Percentiles rank a stretch among this genome's conserved stretches.
These are phyloP conservation scores for Odontocerum albicorne DNA, from an alignment of 2,888 invertebrate species.

Conservation along the genomic window DNA sequence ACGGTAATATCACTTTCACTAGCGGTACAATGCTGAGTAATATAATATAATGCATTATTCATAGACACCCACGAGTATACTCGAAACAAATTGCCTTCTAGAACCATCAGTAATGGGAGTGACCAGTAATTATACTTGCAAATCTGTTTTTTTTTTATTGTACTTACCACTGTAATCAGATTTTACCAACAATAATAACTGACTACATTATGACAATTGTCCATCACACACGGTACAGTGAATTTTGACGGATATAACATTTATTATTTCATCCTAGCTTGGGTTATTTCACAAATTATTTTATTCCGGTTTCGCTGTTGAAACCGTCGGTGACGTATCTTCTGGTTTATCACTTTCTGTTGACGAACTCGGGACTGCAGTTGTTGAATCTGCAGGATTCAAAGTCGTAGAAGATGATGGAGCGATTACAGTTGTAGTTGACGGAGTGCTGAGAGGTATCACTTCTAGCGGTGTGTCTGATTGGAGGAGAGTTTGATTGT, in stretches of 20 bases:
- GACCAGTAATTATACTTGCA: too few species aligned
- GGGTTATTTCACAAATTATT: not conserved
- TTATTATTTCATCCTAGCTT: not conserved
- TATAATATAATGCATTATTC: too few species aligned
- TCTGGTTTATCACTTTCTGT: not conserved
- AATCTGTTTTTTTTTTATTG: too few species aligned
- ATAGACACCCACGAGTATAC: too few species aligned
- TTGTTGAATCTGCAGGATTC: slow-evolving; percentile 2
- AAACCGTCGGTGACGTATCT: not conserved
- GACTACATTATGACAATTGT: too few species aligned
- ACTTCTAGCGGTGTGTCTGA: slow-evolving; percentile 21
- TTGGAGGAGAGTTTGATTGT: not conserved
- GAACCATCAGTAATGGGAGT: too few species aligned
- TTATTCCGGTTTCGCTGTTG: slow-evolving; percentile 14
- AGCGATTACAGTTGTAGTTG: slow-evolving; percentile 11
- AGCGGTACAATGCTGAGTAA: too few species aligned
- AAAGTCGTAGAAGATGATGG: slow-evolving; percentile 11
- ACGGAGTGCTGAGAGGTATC: slow-evolving; percentile 16
- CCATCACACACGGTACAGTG: too few species aligned
- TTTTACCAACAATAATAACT: too few species aligned
- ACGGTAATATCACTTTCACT: too few species aligned
- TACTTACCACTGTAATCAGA: too few species aligned
- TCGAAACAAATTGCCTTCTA: too few species aligned
- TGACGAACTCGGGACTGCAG: not conserved
- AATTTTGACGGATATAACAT: not conserved